Percentiles rank a stretch among this genome's conserved stretches.
phyloP scores from a whole-genome alignment of 2,113 vertebrate genomes.

The Pedetes capensis region DNA sequence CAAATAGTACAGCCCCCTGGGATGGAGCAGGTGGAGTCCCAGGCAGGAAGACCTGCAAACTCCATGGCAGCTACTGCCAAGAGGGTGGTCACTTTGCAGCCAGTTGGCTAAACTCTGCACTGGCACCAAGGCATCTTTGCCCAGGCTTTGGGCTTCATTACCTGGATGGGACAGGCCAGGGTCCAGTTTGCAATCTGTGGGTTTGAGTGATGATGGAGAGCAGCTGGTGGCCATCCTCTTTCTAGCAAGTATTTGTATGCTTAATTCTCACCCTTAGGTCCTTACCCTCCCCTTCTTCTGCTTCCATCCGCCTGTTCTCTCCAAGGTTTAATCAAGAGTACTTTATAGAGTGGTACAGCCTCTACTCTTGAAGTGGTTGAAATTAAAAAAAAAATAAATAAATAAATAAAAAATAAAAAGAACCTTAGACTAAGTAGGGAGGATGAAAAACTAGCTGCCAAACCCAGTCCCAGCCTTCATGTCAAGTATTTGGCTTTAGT shows the following conservation, averaged over 20 bases:
- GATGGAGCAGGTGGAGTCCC: not conserved
- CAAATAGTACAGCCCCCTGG: not conserved
- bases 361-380: conserved; percentile 36
- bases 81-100: not conserved
- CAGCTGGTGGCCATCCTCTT: conserved; percentile 38
- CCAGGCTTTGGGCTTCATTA: conserved; percentile 46
- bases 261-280: not conserved
- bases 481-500: conserved; percentile 24
- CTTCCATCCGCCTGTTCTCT: conserved; percentile 39
- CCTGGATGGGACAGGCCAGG: not conserved
- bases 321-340: conserved; percentile 41
- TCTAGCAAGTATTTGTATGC: conserved; percentile 57
- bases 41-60: not conserved
- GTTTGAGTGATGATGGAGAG: conserved; percentile 44
- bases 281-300: not conserved
- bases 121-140: not conserved
- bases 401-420: too few relatives aligned
- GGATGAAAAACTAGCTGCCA: conserved; percentile 33
- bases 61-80: conserved; percentile 3
- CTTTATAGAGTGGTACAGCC: not conserved
- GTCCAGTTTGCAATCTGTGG: conserved; percentile 44
- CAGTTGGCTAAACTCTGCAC: not conserved
- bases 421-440: not conserved
- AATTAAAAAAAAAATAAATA: too few relatives aligned
- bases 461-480: not conserved